Conservation (phyloP, 2,113 vertebrate species). For the Acanthisitta chloris region DNA sequence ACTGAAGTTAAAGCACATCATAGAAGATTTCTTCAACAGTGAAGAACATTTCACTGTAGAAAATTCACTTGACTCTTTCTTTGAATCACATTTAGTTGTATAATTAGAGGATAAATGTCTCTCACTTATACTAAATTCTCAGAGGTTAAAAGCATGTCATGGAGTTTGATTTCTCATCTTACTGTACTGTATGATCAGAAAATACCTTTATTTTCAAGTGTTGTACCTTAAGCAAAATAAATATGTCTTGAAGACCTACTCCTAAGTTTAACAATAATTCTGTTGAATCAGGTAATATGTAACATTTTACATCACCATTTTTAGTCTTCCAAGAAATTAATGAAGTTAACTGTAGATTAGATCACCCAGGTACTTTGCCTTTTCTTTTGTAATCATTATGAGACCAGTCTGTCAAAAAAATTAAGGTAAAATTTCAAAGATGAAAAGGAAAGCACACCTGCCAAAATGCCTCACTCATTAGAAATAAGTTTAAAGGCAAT, state of each 20-base stretch:
- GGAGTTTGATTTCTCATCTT: slow-evolving; percentile 56
- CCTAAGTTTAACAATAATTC: slow-evolving; percentile 29
- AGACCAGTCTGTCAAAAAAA: slow-evolving; percentile 36
- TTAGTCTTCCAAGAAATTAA: slow-evolving; percentile 45
- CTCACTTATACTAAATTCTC: slow-evolving; percentile 39
- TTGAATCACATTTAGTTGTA: neutral
- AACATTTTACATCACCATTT: slow-evolving; percentile 44
- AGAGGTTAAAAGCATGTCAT: slow-evolving; percentile 25
- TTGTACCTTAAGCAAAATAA: slow-evolving; percentile 10
- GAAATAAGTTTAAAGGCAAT: neutral
- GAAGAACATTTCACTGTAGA: neutral
- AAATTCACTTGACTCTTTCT: neutral
- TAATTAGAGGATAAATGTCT: slow-evolving; percentile 39
- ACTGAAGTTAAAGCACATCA: neutral
- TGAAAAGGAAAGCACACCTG: slow-evolving; percentile 9
- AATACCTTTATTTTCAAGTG: slow-evolving; percentile 6
- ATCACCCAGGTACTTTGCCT: slow-evolving; percentile 27
- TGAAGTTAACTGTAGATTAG: slow-evolving; percentile 29
- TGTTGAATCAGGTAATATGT: neutral
- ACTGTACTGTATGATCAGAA: neutral
- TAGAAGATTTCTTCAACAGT: neutral
- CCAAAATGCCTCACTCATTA: slow-evolving; percentile 6
- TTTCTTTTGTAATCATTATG: slow-evolving; percentile 35
- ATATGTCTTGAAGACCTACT: neutral
- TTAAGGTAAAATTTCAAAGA: slow-evolving; percentile 20